Evolutionary conservation across 2,113 vertebrate genomes (phyloP).

Genomic region (Casuarius casuarius): DNA sequence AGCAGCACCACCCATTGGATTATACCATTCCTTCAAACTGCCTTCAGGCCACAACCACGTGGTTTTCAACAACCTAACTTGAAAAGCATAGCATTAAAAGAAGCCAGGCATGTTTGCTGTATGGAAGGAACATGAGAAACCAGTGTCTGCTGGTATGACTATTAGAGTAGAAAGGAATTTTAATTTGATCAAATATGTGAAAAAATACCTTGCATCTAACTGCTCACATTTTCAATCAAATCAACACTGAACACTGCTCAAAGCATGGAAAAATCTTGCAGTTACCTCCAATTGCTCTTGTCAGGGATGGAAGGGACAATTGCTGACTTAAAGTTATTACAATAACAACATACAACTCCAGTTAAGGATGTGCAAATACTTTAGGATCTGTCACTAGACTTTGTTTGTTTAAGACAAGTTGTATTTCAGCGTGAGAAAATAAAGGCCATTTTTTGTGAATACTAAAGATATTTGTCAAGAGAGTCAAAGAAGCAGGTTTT

Average conservation of each 20-base stretch:
- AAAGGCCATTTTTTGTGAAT: slow-evolving; percentile 14
- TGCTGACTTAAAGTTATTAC: background rate
- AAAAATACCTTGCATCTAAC: background rate
- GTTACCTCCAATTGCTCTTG: background rate
- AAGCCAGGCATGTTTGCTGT: background rate
- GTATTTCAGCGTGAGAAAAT: background rate
- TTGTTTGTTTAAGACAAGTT: background rate
- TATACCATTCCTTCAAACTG: background rate
- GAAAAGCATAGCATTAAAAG: slow-evolving; percentile 20
- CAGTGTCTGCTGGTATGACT: background rate
- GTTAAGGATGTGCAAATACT: slow-evolving; percentile 8
- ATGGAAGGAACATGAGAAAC: background rate
- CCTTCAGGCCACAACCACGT: slow-evolving; percentile 24
- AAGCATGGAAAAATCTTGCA: background rate
- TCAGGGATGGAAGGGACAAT: background rate
- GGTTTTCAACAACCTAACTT: slow-evolving; percentile 6
- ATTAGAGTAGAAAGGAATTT: background rate
- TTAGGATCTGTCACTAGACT: background rate
- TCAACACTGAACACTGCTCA: background rate
- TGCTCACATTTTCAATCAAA: background rate
- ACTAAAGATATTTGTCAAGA: slow-evolving; percentile 29
- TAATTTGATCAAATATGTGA: background rate
- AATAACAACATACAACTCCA: background rate
- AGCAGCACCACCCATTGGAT: slow-evolving; percentile 26
- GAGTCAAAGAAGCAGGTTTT: slow-evolving; percentile 20